These are phyloP conservation scores for Nomada lathburiana DNA, from an alignment of 2,888 invertebrate species.

Conservation along the genomic window DNA sequence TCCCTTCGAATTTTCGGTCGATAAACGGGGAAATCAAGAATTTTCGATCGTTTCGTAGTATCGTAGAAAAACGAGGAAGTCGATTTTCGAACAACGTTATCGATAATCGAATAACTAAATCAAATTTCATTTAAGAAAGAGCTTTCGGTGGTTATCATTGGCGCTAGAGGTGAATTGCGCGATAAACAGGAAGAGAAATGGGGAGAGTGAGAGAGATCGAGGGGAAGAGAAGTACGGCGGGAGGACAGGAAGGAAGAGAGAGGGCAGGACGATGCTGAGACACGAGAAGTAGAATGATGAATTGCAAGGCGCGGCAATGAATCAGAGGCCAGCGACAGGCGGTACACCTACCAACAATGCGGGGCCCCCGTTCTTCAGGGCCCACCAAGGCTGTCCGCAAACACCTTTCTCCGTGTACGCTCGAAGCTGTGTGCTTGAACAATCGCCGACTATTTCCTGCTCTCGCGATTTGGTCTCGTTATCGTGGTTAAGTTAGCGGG, in stretches of 20 bases:
- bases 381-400: conserved; percentile 77
- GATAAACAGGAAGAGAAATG: conserved; percentile 12
- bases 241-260: conserved; percentile 31
- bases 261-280: conserved; percentile 66
- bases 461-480: conserved; percentile 47
- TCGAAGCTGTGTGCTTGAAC: conserved; percentile 54
- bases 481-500: conserved; percentile 2
- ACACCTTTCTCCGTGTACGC: conserved; percentile 70
- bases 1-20: conserved; percentile 1
- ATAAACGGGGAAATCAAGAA: background rate
- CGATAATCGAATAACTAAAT: conserved; percentile 26
- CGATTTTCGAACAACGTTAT: background rate
- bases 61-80: too few relatives aligned
- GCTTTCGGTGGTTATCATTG: conserved; percentile 63
- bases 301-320: conserved; percentile 79
- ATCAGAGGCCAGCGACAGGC: conserved; percentile 78
- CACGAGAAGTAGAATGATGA: conserved; percentile 77
- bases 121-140: conserved; percentile 17
- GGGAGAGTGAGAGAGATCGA: conserved; percentile 11
- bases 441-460: conserved; percentile 58
- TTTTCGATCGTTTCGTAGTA: too few relatives aligned
- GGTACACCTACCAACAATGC: conserved; percentile 79
- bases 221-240: conserved; percentile 9
- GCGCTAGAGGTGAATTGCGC: conserved; percentile 10
- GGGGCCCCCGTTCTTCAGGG: conserved; percentile 74